These are phyloP conservation scores for Dallia pectoralis DNA, from an alignment of 2,797 vertebrate genomes.

Conservation along the genomic window DNA sequence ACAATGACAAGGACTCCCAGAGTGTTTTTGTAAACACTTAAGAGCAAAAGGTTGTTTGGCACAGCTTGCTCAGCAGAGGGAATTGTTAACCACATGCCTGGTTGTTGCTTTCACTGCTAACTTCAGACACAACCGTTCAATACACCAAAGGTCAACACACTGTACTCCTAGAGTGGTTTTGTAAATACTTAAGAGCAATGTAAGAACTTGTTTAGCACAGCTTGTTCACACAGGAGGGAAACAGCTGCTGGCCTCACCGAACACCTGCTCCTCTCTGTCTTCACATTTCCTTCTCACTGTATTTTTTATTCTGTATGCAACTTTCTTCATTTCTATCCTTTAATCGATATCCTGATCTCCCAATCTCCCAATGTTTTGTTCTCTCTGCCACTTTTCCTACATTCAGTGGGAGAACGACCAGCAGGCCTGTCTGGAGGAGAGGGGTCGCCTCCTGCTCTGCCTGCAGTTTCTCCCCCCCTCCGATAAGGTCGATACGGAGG, in stretches of 20 bases:
- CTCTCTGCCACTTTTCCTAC: background rate
- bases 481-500: constrained; percentile 49
- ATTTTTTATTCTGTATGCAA: background rate
- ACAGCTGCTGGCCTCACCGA: background rate
- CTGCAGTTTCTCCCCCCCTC: constrained; percentile 77
- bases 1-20: background rate
- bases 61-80: background rate
- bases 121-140: background rate
- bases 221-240: background rate
- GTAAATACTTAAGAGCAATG: background rate
- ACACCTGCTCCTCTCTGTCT: background rate
- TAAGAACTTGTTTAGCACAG: background rate
- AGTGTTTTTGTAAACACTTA: background rate
- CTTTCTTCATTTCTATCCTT: background rate
- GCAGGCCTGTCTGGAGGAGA: constrained; percentile 83
- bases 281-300: background rate
- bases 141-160: background rate
- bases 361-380: background rate
- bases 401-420: constrained; percentile 82
- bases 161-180: background rate
- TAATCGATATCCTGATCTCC: background rate
- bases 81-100: background rate
- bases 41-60: background rate
- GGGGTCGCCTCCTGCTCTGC: constrained; percentile 83
- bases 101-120: background rate